Evolutionary conservation across 2,888 invertebrate genomes (phyloP).

Genomic region (Macaria notata): DNA sequence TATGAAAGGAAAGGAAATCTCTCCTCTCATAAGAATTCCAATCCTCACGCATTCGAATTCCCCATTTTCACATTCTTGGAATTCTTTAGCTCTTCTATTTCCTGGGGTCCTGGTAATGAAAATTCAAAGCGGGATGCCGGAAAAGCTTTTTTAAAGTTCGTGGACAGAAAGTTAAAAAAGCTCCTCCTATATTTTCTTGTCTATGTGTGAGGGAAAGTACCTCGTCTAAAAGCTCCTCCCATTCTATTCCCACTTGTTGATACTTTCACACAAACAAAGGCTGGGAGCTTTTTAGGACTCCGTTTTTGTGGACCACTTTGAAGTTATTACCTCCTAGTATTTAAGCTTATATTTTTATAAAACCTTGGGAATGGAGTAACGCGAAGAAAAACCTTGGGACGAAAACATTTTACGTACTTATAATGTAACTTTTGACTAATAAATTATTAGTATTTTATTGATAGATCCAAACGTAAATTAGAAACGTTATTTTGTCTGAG

Average conservation of each 20-base stretch:
- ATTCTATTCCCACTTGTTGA: conserved; percentile 33
- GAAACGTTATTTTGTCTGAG: too few species aligned
- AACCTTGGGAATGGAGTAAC: conserved; percentile 41
- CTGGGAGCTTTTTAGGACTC: conserved; percentile 25
- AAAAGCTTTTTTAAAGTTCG: conserved; percentile 73
- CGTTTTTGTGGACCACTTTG: conserved; percentile 27
- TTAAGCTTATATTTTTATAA: conserved; percentile 57
- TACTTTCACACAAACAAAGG: conserved; percentile 34
- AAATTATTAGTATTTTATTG: too few species aligned
- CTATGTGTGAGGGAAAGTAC: conserved; percentile 32
- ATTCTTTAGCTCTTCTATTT: conserved; percentile 53
- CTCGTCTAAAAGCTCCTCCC: conserved; percentile 33
- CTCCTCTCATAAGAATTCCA: conserved; percentile 32
- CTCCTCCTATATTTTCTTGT: conserved; percentile 33
- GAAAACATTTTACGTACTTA: too few species aligned
- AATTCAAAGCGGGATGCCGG: conserved; percentile 76
- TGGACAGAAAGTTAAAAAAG: conserved; percentile 61
- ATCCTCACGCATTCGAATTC: conserved; percentile 8
- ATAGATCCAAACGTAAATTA: too few species aligned
- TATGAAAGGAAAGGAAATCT: conserved; percentile 53
- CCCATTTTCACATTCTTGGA: conserved; percentile 51
- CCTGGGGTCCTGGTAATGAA: conserved; percentile 65
- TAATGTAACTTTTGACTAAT: too few species aligned
- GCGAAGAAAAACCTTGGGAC: background rate
- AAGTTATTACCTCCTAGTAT: conserved; percentile 51